A percentile compares a stretch with the other conserved stretches of the same genome.
Conservation (phyloP, 2,797 vertebrate genomes). For the Potorous gilbertii region DNA sequence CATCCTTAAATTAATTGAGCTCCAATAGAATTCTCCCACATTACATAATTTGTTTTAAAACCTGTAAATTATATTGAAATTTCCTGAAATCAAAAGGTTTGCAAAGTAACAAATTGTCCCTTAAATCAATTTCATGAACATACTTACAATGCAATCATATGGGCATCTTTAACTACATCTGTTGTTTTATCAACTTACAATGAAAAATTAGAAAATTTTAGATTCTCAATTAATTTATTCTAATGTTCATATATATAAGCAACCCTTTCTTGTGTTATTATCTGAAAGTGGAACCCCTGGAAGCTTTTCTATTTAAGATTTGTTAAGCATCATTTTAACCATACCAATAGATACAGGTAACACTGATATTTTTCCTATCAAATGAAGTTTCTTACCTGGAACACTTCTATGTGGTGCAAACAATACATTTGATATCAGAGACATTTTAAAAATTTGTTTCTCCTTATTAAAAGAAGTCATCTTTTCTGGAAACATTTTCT, state of each 20-base stretch:
- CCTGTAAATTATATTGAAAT: background rate
- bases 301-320: background rate
- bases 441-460: background rate
- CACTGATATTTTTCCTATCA: background rate
- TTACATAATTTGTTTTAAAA: background rate
- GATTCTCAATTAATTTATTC: background rate
- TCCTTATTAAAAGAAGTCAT: background rate
- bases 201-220: background rate
- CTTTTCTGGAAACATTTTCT: background rate
- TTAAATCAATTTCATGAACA: background rate
- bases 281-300: background rate
- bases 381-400: background rate
- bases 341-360: background rate
- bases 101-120: background rate
- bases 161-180: background rate
- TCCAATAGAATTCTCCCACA: background rate
- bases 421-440: background rate
- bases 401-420: background rate
- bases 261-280: background rate
- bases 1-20: background rate
- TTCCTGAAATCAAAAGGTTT: background rate
- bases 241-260: background rate
- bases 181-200: background rate
- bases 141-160: background rate
- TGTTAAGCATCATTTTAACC: background rate